Evolutionary conservation across 1,140 invertebrate species (phyloP).

Genomic region (Hypsibius dujardini): DNA sequence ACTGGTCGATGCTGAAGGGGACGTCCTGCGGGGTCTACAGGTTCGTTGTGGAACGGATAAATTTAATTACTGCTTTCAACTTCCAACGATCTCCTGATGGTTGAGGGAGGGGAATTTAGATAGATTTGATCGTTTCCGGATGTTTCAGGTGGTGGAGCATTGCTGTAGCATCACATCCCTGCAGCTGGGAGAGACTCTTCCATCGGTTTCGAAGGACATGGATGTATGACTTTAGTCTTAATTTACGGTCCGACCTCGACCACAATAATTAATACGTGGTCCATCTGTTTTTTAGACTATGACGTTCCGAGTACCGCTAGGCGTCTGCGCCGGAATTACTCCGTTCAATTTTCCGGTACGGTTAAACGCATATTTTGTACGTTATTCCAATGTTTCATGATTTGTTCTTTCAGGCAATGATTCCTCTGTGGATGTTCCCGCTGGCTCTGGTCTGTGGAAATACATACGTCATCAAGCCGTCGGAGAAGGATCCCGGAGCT

Average conservation of each 20-base stretch:
- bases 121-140: neutral
- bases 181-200: conserved; percentile 74
- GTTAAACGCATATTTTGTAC: neutral
- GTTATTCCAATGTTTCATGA: conserved; percentile 28
- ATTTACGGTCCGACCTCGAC: neutral
- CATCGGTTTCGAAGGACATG: conserved; percentile 80
- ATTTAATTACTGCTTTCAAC: too few relatives aligned
- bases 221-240: conserved; percentile 39
- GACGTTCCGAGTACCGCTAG: conserved; percentile 70
- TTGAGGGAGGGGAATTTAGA: too few relatives aligned
- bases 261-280: neutral
- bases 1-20: conserved; percentile 85
- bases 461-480: conserved; percentile 59
- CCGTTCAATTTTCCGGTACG: conserved; percentile 31
- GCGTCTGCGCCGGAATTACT: conserved; percentile 70
- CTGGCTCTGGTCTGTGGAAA: conserved; percentile 75
- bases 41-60: conserved; percentile 33
- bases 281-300: conserved; percentile 37
- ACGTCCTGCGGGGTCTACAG: conserved; percentile 80
- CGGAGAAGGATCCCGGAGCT: conserved; percentile 89
- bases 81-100: too few relatives aligned
- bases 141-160: conserved; percentile 75
- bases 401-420: conserved; percentile 89
- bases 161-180: conserved; percentile 77
- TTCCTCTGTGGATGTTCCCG: conserved; percentile 97